These are phyloP conservation scores for Psittacula derbiana DNA, from an alignment of 2,797 vertebrate genomes.

Conservation along the genomic window DNA sequence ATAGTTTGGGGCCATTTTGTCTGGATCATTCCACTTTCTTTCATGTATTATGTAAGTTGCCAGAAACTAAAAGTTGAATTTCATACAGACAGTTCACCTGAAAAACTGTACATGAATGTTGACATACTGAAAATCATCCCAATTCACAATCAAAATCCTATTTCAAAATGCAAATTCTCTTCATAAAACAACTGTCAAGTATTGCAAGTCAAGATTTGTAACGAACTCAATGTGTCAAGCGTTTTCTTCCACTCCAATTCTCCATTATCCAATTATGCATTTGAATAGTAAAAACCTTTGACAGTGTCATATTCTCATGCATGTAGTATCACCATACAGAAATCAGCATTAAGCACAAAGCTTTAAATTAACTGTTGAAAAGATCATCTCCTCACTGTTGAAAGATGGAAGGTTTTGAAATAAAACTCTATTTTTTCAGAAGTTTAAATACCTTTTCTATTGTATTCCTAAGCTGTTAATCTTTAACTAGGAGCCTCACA, in stretches of 20 bases:
- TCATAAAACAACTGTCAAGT: not conserved
- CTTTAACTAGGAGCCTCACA: not conserved
- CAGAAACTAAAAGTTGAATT: not conserved
- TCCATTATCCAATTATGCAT: not conserved
- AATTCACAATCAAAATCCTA: not conserved
- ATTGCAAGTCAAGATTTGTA: not conserved
- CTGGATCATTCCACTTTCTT: not conserved
- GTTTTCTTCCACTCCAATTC: not conserved
- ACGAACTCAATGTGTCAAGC: not conserved
- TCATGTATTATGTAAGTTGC: accelerated
- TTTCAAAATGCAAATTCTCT: not conserved
- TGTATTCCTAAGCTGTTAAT: not conserved
- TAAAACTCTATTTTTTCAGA: not conserved
- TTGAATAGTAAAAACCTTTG: not conserved
- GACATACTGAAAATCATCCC: not conserved
- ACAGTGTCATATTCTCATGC: not conserved
- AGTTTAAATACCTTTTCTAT: not conserved
- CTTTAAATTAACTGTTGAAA: not conserved
- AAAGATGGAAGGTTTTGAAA: not conserved
- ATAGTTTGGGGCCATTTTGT: conserved; percentile 13
- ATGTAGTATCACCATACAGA: not conserved
- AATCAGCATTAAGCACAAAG: not conserved
- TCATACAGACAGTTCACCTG: not conserved
- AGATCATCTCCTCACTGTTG: not conserved
- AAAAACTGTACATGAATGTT: not conserved